Percentiles rank a stretch among this genome's conserved stretches.
These are phyloP conservation scores for Phyllotis vaccarum DNA, from an alignment of 2,797 vertebrate genomes.

Conservation along the genomic window DNA sequence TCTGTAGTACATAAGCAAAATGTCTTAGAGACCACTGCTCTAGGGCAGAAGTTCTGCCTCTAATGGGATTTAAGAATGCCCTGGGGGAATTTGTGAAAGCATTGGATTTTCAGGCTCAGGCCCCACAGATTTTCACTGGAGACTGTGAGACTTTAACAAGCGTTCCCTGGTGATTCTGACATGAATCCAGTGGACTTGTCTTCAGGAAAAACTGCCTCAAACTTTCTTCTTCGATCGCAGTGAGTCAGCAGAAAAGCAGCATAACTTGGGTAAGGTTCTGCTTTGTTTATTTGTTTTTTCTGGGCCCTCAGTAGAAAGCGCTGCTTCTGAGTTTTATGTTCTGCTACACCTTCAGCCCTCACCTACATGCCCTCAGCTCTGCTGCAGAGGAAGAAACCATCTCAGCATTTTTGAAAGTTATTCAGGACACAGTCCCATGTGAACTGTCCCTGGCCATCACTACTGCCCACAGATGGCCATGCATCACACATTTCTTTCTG, in stretches of 20 bases:
- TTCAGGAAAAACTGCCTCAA: slow-evolving; percentile 59
- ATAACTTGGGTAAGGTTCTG: neutral
- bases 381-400: neutral
- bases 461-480: neutral
- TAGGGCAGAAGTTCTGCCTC: slow-evolving; percentile 2
- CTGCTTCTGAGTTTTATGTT: slow-evolving; percentile 54
- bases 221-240: slow-evolving; percentile 28
- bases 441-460: neutral
- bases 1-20: slow-evolving; percentile 53
- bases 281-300: neutral
- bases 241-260: slow-evolving; percentile 31
- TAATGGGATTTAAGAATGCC: slow-evolving; percentile 51
- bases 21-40: neutral
- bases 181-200: neutral
- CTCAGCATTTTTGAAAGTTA: slow-evolving; percentile 64
- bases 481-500: slow-evolving; percentile 59
- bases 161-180: slow-evolving; percentile 42
- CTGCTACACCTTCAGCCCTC: slow-evolving; percentile 30
- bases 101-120: slow-evolving; percentile 10
- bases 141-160: slow-evolving; percentile 22
- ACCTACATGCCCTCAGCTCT: slow-evolving; percentile 45
- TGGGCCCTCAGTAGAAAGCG: slow-evolving; percentile 34
- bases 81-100: slow-evolving; percentile 14
- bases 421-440: neutral
- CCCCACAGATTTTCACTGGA: slow-evolving; percentile 2